Percentiles rank a stretch among this genome's conserved stretches.
Evolutionary conservation across 2,797 vertebrate genomes (phyloP).

Genomic region (Scomberomorus guttatus): DNA sequence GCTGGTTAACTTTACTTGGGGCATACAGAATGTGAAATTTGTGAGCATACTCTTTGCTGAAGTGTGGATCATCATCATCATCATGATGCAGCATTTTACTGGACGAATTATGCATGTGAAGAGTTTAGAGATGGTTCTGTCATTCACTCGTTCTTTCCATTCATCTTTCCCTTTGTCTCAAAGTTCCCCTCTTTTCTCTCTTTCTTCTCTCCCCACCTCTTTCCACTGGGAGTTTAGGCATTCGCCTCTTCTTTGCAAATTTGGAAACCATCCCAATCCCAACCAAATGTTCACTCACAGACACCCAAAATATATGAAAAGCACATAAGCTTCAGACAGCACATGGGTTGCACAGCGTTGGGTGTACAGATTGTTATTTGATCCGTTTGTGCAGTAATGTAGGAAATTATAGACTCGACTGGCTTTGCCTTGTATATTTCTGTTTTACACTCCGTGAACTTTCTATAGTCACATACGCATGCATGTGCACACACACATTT

Average conservation of each 20-base stretch:
- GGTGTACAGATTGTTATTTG: slow-evolving; percentile 66
- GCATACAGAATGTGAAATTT: neutral
- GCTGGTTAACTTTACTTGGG: slow-evolving; percentile 47
- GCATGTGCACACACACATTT: slow-evolving; percentile 36
- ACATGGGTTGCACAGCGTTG: slow-evolving; percentile 37
- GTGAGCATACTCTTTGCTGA: neutral
- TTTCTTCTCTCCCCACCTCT: slow-evolving; percentile 57
- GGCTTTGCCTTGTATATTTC: slow-evolving; percentile 76
- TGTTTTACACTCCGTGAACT: slow-evolving; percentile 79
- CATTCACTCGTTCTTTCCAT: slow-evolving; percentile 53
- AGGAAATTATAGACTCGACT: slow-evolving; percentile 79
- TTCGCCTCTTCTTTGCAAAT: slow-evolving; percentile 74
- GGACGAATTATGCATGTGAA: slow-evolving; percentile 23
- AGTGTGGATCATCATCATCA: neutral
- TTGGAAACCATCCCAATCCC: slow-evolving; percentile 70
- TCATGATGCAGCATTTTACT: slow-evolving; percentile 29
- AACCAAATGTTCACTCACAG: slow-evolving; percentile 72
- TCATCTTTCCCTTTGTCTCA: slow-evolving; percentile 55
- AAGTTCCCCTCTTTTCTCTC: slow-evolving; percentile 34
- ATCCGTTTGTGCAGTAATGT: slow-evolving; percentile 72
- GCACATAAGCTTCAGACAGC: slow-evolving; percentile 58
- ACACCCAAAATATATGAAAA: slow-evolving; percentile 68
- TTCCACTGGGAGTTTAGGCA: slow-evolving; percentile 75
- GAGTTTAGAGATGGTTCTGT: slow-evolving; percentile 19
- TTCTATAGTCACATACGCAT: slow-evolving; percentile 67